Conservation (phyloP, 1,140 invertebrate genomes). For the Heliothis virescens region DNA sequence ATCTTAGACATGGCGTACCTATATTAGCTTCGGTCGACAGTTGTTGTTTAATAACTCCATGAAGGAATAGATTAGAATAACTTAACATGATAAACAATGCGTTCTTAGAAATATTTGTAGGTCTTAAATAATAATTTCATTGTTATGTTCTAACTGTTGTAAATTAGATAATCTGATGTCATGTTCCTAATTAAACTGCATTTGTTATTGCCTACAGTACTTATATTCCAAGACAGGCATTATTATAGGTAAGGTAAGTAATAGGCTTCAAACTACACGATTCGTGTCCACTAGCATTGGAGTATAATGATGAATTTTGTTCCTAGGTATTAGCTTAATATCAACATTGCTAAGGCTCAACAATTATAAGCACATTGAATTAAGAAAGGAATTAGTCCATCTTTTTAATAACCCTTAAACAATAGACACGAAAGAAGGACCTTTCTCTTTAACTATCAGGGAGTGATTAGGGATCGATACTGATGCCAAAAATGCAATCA, state of each 20-base stretch:
- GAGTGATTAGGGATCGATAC: too few relatives aligned
- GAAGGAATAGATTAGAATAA: constrained; percentile 36
- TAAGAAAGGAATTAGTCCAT: too few relatives aligned
- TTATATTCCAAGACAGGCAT: not conserved
- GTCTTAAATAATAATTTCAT: constrained; percentile 37
- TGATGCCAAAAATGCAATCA: too few relatives aligned
- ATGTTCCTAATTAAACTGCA: constrained; percentile 5
- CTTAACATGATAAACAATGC: constrained; percentile 30
- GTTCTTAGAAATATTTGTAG: constrained; percentile 38
- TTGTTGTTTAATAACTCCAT: constrained; percentile 18
- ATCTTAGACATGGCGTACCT: constrained; percentile 2
- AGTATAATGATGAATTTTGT: too few relatives aligned
- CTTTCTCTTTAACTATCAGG: too few relatives aligned
- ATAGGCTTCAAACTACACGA: too few relatives aligned
- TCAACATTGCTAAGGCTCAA: too few relatives aligned
- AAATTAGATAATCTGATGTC: constrained; percentile 15
- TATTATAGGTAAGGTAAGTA: not conserved
- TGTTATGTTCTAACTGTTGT: constrained; percentile 7
- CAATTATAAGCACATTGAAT: too few relatives aligned
- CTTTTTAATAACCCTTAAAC: too few relatives aligned
- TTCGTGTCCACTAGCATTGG: too few relatives aligned
- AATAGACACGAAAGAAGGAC: too few relatives aligned
- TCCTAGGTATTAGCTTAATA: too few relatives aligned
- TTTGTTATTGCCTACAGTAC: not conserved
- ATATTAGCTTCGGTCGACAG: constrained; percentile 32